Evolutionary conservation across 2,797 vertebrate species (phyloP), one percentile per base, ranked within the genome.

Genomic region (Uromys caudimaculatus): DNA sequence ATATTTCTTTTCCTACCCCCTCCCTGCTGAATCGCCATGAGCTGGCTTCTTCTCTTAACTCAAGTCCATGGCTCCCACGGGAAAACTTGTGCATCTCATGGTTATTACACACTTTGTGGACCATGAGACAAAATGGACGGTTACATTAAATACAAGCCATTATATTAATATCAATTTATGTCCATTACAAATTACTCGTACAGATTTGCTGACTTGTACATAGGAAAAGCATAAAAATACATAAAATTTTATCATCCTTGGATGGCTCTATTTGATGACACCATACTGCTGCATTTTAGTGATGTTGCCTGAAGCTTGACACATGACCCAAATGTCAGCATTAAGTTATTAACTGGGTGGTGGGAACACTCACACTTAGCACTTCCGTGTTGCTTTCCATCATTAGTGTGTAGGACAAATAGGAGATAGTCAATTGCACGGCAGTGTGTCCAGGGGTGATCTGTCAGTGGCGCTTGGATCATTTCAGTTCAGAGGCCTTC

Each of bases 121-220:
- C 96, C 93, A 92, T 84, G 50, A 97, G 95, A 94, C 76, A 96
- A 97, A 97, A 69, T 76, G 38, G 77, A 97, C 62, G 94, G 95
- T 95, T 93, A 77, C 67, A 96, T 96, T 98, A 97, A 98, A 96
- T 96, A 85, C 96, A 92, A 85, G 73, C 78, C 47, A 94, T 90
- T 97, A 78, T 96, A 97, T 98, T 97, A 97, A 97, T 98, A 98
- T 97, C 97, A 97, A 98, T 98, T 97, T 96, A 60, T 98, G 12
- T 91, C 69, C 95, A 86, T 96, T 97, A 81, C 76, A 97, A 98
- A 97, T 98, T 97, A 96, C 93, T 97, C 86, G 78, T 97, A 97
- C n/a, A 97, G 97, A 98, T 98, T 97, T 98, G 97, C 98, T 98
- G 98, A 98, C 95, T 97, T 95, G 93, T 97, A 93, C 82, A 90